Base-by-base conservation (phyloP, 2,888 invertebrate species). In the Lycaena phlaeas region DNA sequence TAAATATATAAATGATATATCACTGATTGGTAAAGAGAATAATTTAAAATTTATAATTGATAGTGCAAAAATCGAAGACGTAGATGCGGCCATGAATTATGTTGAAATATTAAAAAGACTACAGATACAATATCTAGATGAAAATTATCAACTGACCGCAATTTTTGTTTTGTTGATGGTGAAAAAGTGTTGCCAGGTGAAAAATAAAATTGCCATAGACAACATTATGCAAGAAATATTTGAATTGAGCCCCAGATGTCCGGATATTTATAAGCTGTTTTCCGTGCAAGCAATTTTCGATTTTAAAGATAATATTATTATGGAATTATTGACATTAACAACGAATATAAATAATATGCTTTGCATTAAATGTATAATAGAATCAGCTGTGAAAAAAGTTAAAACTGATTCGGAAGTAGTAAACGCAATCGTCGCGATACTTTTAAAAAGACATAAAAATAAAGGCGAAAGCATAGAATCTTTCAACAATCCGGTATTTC, bases 251-350 rank as follows among this genome's bases (percentile, higher is more conserved):
- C 50, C 62, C 0, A 75, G 78, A 49, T 56, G 67, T 7, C 85
- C 84, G 1, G 81, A 85, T 56, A 46, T 85, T 11, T 82, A 70
- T 45, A 70, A 77, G 57, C 48, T 85, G 44, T 79, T 84, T 27
- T 58, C 77, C 1, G 63, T 73, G 0, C 55, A 72, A 10, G 61
- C 53, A 6, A 63, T 85, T 42, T 84, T 85, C 48, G 63, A 68
- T 11, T 76, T 75, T 25, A 51, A 72, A 44, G 63, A 75, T 14
- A 58, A 55, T 34, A 50, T 45, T 3, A 26, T 82, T 17, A 44
- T 81, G 1, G 60, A 79, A 37, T 52, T 81, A 29, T 48, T 82
- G 1, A 75, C 66, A 22, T 56, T 82, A n/a, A 71, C 65, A 39
- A 64, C 69, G 2, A 81, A 73, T 3, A 55, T 68, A 1, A 79